A percentile compares a stretch with the other conserved stretches of the same genome.
Evolutionary conservation across 1,140 invertebrate species (phyloP).

Genomic region (Anoplolepis gracilipes): DNA sequence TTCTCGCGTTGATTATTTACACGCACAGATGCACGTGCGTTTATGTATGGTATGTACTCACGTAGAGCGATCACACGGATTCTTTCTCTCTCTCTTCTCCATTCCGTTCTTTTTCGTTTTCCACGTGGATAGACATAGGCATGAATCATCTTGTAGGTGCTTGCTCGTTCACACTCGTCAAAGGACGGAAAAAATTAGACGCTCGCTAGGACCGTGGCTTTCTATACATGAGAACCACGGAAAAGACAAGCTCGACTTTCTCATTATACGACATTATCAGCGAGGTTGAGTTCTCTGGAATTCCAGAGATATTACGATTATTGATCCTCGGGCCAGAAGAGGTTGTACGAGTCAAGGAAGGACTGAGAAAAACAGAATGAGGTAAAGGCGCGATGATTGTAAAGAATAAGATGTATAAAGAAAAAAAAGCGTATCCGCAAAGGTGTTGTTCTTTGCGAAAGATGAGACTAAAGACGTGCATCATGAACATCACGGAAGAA

Average conservation of each 20-base stretch:
- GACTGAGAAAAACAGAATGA: conserved; percentile 14
- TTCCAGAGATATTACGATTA: conserved; percentile 73
- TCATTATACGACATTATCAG: conserved; percentile 65
- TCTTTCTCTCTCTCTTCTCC: conserved; percentile 34
- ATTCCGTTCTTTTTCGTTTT: conserved; percentile 62
- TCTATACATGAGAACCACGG: conserved; percentile 33
- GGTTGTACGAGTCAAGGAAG: conserved; percentile 12
- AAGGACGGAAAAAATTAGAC: conserved; percentile 63
- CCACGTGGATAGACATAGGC: conserved; percentile 67
- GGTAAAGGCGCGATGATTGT: conserved; percentile 34
- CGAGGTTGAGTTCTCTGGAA: conserved; percentile 53
- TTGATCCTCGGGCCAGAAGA: conserved; percentile 48
- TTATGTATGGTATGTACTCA: conserved; percentile 38
- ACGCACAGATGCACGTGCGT: conserved; percentile 33
- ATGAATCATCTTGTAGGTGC: conserved; percentile 74
- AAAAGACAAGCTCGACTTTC: conserved; percentile 62
- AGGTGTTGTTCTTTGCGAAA: conserved; percentile 30
- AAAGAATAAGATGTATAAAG: no score
- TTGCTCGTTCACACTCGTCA: conserved; percentile 60
- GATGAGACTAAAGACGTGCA: not conserved
- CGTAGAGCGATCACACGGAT: conserved; percentile 28
- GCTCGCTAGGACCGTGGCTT: conserved; percentile 20
- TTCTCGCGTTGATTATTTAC: conserved; percentile 36
- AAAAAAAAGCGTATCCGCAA: conserved; percentile 36
- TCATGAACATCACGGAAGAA: conserved; percentile 31